A percentile compares a stretch with the other conserved stretches of the same genome.
These are phyloP conservation scores for Malurus alboscapulatus DNA, from an alignment of 2,113 vertebrate species.

Conservation along the genomic window DNA sequence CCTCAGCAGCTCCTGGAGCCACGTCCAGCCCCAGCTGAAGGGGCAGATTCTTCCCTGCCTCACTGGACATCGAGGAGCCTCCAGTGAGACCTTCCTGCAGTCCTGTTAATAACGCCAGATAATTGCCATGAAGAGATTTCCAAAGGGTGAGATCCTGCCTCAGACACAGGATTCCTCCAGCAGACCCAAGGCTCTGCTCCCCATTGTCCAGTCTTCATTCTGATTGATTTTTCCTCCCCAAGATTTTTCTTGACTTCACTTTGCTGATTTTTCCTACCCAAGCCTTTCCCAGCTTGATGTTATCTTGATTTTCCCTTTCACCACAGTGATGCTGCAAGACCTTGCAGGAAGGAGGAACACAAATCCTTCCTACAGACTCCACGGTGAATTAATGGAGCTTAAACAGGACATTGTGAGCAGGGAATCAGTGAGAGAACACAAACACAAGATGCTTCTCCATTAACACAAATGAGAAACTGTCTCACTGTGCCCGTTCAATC, in stretches of 20 bases:
- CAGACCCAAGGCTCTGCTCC: not conserved
- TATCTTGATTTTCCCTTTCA: not conserved
- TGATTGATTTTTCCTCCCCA: not conserved
- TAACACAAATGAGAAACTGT: slow-evolving; percentile 10
- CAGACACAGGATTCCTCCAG: not conserved
- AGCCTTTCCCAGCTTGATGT: not conserved
- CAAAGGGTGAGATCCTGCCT: not conserved
- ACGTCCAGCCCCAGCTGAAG: not conserved
- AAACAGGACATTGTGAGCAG: not conserved
- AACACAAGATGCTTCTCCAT: slow-evolving; percentile 19
- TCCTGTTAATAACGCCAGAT: not conserved
- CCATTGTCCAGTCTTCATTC: not conserved
- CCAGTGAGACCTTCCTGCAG: not conserved
- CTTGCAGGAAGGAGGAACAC: not conserved
- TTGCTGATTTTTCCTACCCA: not conserved
- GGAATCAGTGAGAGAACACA: not conserved
- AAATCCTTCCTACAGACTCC: not conserved
- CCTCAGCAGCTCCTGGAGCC: not conserved
- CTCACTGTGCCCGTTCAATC: not conserved
- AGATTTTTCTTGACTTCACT: not conserved
- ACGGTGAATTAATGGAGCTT: slow-evolving; percentile 17
- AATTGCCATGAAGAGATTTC: not conserved
- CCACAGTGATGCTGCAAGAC: not conserved
- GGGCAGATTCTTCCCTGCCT: not conserved
- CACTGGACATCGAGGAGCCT: not conserved